phyloP scores from a whole-genome alignment of 1,140 invertebrate species.

The Phortica variegata region DNA sequence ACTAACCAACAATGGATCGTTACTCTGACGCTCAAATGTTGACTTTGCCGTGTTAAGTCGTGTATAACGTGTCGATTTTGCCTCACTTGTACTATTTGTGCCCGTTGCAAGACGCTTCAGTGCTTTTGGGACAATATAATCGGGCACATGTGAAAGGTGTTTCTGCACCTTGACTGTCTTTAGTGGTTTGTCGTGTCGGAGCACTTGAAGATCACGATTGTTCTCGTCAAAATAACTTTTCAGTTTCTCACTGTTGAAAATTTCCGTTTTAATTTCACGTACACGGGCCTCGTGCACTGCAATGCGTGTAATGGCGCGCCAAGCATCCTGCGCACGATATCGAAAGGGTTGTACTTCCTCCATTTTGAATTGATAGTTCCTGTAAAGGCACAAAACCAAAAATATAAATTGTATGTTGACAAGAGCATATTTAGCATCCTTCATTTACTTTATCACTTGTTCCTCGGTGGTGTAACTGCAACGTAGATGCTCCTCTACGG shows the following conservation, averaged over 20 bases:
- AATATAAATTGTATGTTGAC: not conserved
- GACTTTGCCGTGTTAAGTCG: conserved; percentile 29
- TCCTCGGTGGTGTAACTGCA: conserved; percentile 59
- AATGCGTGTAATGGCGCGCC: conserved; percentile 88
- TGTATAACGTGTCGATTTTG: conserved; percentile 50
- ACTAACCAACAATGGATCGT: conserved; percentile 52
- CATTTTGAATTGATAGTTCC: conserved; percentile 90
- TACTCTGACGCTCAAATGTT: conserved; percentile 42
- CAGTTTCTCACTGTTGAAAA: conserved; percentile 89
- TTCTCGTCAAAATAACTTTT: conserved; percentile 96
- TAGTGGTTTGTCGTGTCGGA: conserved; percentile 91
- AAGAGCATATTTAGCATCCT: not conserved
- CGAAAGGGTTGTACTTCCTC: conserved; percentile 95
- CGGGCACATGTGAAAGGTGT: conserved; percentile 89
- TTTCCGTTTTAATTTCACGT: conserved; percentile 94
- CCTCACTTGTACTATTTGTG: conserved; percentile 52
- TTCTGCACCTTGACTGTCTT: conserved; percentile 81
- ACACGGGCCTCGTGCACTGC: conserved; percentile 90
- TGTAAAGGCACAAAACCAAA: conserved; percentile 43
- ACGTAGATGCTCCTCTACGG: conserved; percentile 76
- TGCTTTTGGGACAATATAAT: conserved; percentile 85
- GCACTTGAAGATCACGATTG: conserved; percentile 82
- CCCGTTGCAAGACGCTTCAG: conserved; percentile 64
- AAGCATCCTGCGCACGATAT: conserved; percentile 91
- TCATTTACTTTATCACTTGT: conserved; percentile 58